Evolutionary conservation across 2,888 invertebrate genomes (phyloP), one percentile per base, ranked within the genome.

Genomic region (Ophion slaviceki): DNA sequence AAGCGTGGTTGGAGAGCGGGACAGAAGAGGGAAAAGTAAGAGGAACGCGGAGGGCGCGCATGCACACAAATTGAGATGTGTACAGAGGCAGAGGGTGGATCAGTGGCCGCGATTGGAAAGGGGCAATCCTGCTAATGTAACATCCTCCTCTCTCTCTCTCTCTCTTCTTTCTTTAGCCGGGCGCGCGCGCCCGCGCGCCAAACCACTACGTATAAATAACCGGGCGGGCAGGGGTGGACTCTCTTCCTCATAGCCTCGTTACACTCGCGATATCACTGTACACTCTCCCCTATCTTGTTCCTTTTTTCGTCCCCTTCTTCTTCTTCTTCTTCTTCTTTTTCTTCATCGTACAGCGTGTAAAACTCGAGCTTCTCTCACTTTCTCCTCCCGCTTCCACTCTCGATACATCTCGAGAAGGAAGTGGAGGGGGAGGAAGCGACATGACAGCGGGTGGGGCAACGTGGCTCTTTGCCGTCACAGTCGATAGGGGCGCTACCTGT

Each of bases 121-220:
- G 89, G 92, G 91, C 91, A 92, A 92, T 92, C 91, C 91, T 91
- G 91, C 92, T 92, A 92, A 92, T 92, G 92, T 91, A 92, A 89
- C 91, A 86, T 88, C 91, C 91, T 86, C 88, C 84, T 81, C 84
- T 83, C 82, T 88, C 74, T 83, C 82, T 88, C 74, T 75, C 40
- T 40, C 40, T 40, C 40, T 8, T 40, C 90, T 88, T 88, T 88
- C 89, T 89, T 84, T 88, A 88, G 53, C 87, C 75, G 17, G 72
- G 77, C 62, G 61, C 88, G 87, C 84, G 87, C 32, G 32, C 32
- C 32, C 4, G 32, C 24, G 24, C 24, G 85, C 90, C 88, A 90
- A 90, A 91, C 91, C 90, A 90, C 90, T 89, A 90, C 88, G 90
- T 89, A 90, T 90, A 90, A 91, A 91, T 90, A 90, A 89, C 40